Base-by-base conservation (phyloP, 2,888 invertebrate species). In the Spilosoma lubricipeda region DNA sequence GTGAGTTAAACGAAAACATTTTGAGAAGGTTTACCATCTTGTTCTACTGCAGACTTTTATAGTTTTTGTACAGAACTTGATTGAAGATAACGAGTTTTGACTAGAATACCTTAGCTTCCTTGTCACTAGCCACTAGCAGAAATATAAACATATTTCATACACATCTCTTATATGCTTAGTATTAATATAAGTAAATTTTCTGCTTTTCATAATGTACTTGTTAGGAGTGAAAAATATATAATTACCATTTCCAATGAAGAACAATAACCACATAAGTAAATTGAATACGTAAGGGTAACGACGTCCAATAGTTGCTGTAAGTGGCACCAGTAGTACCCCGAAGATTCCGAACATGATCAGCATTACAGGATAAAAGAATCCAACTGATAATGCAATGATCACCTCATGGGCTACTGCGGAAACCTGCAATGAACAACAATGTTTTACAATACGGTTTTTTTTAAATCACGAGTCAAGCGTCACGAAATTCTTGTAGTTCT, bases 341-440 rank as follows among this genome's bases (percentile, higher is more conserved):
- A 97, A 94, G 0, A 97, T 96, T 45, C 97, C 97, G 88, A 99
- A 99, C 84, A 98, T 93, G 20, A 98, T 83, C 85, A 99, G 96
- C 87, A 99, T 95, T 4, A 98, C 97, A 0, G 99, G 99, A 87
- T 98, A 98, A 92, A 98, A 98, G 90, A 98, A 98, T 52, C 98
- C 97, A 84, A 99, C 97, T 0, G 97, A 96, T 70, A 98, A 96
- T 1, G 97, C 96, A 42, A 99, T 90, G 71, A 99, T 96, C 90
- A 98, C 97, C 91, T 99, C 99, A 91, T 99, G 99, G 75, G 98
- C 97, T 2, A 98, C 85, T 0, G 99, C 98, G 0, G 99, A 99
- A 18, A 98, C 93, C 86, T 98, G 86, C 23, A 69, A 71, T 18
- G 23, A 42, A 59, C n/a, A 59, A 13, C 13, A 59, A n/a, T n/a